Evolutionary conservation across 2,888 invertebrate species (phyloP).

Genomic region (Drosophila aldrichi): DNA sequence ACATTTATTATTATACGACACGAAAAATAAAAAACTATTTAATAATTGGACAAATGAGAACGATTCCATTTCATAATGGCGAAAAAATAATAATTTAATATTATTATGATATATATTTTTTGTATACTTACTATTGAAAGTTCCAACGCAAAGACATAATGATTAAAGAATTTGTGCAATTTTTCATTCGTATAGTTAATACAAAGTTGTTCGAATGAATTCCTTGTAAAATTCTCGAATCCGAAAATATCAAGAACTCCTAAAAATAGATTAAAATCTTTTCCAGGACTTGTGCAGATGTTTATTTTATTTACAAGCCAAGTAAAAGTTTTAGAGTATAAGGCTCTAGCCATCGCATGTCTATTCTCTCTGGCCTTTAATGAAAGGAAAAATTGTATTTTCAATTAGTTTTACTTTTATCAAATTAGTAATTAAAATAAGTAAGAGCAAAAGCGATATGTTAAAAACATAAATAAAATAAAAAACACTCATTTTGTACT

Average conservation of each 20-base stretch:
- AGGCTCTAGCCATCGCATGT: conserved; percentile 96
- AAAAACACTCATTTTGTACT: too few relatives aligned
- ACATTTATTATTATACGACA: too few relatives aligned
- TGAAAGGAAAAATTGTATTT: conserved; percentile 21
- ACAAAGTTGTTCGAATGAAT: conserved; percentile 96
- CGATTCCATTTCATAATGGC: too few relatives aligned
- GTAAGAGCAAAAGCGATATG: too few relatives aligned
- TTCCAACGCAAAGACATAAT: conserved; percentile 97
- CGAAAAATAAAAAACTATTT: too few relatives aligned
- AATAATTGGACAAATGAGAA: too few relatives aligned
- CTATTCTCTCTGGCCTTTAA: conserved; percentile 92
- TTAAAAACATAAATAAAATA: too few relatives aligned
- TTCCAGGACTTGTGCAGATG: conserved; percentile 95
- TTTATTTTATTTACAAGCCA: conserved; percentile 97
- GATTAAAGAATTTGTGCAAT: conserved; percentile 97
- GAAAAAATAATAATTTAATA: too few relatives aligned
- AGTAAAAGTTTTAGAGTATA: conserved; percentile 95
- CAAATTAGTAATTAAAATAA: too few relatives aligned
- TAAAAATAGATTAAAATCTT: conserved; percentile 91
- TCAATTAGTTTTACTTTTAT: too few relatives aligned
- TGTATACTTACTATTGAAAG: conserved; percentile 93
- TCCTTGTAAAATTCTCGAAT: conserved; percentile 96
- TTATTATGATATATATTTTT: not conserved
- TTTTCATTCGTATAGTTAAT: conserved; percentile 98
- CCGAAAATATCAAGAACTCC: conserved; percentile 97